Conservation (phyloP, 2,113 vertebrate genomes). For the Saiga tatarica region DNA sequence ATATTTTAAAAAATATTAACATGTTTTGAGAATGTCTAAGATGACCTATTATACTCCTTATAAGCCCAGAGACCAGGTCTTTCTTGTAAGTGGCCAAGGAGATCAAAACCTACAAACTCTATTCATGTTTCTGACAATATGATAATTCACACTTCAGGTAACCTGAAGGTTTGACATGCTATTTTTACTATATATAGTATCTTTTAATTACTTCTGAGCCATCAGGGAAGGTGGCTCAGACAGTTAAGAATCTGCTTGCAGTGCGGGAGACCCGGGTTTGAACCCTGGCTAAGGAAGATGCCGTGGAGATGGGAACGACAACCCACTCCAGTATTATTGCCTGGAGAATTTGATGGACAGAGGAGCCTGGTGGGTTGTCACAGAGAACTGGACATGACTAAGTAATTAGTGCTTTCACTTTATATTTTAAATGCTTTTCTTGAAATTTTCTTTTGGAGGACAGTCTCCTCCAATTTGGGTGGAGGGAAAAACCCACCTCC, state of each 20-base stretch:
- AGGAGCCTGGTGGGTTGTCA: background rate
- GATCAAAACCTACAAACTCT: background rate
- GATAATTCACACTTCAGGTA: background rate
- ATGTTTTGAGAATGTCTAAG: background rate
- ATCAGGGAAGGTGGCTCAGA: background rate
- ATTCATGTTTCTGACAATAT: background rate
- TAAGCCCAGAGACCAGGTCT: background rate
- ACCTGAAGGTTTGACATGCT: background rate
- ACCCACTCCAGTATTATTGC: background rate
- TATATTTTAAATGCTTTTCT: background rate
- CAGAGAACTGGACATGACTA: background rate
- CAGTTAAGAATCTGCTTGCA: background rate
- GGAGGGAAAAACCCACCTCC: background rate
- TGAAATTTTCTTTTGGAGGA: background rate
- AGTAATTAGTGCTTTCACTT: background rate
- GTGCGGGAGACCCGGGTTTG: background rate
- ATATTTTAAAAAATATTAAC: background rate
- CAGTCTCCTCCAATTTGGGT: background rate
- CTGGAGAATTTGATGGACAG: background rate
- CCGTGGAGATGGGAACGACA: fast-evolving
- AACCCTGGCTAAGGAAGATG: background rate
- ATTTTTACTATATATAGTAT: background rate
- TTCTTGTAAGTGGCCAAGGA: background rate
- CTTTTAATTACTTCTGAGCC: background rate
- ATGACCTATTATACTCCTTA: background rate